Evolutionary conservation across 1,140 invertebrate species (phyloP).

Genomic region (Rhagoletis pomonella): DNA sequence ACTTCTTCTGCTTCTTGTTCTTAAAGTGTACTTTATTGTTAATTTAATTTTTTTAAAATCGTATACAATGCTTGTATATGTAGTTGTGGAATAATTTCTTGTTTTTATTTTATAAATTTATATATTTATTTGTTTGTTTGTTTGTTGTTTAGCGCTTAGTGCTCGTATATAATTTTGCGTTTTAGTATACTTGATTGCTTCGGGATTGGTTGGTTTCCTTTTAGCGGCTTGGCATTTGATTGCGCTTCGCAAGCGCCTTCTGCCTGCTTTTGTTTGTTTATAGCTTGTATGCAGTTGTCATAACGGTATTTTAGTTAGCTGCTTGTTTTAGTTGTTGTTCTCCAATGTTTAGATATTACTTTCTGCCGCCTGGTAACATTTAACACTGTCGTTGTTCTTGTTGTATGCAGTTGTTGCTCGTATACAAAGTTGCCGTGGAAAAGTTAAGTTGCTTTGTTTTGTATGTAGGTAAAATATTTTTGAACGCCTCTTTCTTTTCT

Average conservation of each 20-base stretch:
- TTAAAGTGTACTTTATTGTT: constrained; percentile 15
- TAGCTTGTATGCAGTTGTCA: constrained; percentile 51
- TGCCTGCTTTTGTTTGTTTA: not conserved
- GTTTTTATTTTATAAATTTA: constrained; percentile 19
- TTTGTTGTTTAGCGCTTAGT: constrained; percentile 35
- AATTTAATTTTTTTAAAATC: constrained; percentile 52
- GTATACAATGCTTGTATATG: constrained; percentile 58
- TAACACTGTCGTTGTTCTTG: constrained; percentile 45
- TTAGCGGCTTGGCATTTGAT: constrained; percentile 55
- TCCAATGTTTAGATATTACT: not conserved
- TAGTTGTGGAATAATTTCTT: constrained; percentile 55
- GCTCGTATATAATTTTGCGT: constrained; percentile 50
- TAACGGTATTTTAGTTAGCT: constrained; percentile 53
- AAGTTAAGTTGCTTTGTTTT: constrained; percentile 47
- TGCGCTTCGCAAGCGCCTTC: constrained; percentile 57
- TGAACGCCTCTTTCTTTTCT: not conserved
- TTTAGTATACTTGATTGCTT: constrained; percentile 59
- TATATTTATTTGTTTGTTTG: constrained; percentile 13
- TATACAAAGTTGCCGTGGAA: constrained; percentile 54
- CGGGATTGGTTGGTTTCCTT: constrained; percentile 52
- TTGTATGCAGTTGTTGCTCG: constrained; percentile 49
- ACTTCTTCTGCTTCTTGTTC: not conserved
- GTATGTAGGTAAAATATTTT: constrained; percentile 45
- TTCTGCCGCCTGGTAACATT: not conserved
- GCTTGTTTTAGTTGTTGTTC: constrained; percentile 30